These are phyloP conservation scores for Mythimna ferrago DNA, from an alignment of 2,888 invertebrate genomes.

Conservation along the genomic window DNA sequence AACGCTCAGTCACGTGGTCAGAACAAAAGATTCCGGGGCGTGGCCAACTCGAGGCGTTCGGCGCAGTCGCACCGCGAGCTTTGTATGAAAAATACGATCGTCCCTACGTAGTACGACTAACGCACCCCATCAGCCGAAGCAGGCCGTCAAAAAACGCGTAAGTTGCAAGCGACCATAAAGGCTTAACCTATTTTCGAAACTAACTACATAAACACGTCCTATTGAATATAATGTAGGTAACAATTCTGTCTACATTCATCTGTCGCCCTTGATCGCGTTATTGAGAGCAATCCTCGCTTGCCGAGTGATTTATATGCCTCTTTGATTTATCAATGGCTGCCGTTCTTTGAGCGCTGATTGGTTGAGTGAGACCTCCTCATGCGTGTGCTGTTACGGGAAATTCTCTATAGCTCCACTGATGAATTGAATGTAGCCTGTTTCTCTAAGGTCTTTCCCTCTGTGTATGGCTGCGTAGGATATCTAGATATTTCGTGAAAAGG, in stretches of 20 bases:
- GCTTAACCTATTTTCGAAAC: not conserved
- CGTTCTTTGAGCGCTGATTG: conserved; percentile 35
- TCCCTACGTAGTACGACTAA: too few relatives aligned
- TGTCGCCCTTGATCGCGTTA: conserved; percentile 47
- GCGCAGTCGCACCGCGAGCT: too few relatives aligned
- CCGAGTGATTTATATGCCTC: conserved; percentile 41
- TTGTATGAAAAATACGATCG: too few relatives aligned
- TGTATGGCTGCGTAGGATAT: not conserved
- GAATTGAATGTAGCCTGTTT: conserved; percentile 17
- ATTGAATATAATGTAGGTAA: conserved; percentile 25
- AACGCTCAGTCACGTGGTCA: too few relatives aligned
- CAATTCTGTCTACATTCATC: conserved; percentile 28
- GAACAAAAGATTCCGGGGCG: too few relatives aligned
- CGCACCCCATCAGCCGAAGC: too few relatives aligned
- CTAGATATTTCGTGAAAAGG: not conserved
- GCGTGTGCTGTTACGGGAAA: not conserved
- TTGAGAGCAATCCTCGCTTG: conserved; percentile 39
- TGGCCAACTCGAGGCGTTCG: too few relatives aligned
- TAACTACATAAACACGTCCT: not conserved
- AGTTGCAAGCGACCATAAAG: too few relatives aligned
- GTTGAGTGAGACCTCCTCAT: conserved; percentile 8
- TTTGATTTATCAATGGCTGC: conserved; percentile 46
- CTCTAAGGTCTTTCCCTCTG: not conserved
- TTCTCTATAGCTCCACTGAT: not conserved
- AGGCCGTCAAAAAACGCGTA: too few relatives aligned